Percentiles rank a stretch among this genome's conserved stretches.
Evolutionary conservation across 1,140 invertebrate species (phyloP).

Genomic region (Bradynema listronoti): DNA sequence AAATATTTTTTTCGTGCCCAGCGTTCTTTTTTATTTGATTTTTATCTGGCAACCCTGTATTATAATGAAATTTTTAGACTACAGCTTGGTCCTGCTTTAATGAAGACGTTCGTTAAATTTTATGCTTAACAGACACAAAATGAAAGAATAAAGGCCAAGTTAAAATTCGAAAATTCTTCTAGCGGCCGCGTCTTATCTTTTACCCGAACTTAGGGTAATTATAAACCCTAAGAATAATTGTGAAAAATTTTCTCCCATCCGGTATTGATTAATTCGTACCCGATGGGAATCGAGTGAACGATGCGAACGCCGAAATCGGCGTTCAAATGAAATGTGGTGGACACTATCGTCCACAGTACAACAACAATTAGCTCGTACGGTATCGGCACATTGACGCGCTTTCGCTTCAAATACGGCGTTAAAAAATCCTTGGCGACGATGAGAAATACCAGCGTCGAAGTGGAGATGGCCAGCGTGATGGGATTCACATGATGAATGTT

Average conservation of each 20-base stretch:
- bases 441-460: constrained; percentile 32
- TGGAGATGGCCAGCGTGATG: constrained; percentile 37
- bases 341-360: constrained; percentile 37
- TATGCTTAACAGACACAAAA: no score
- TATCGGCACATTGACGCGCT: constrained; percentile 28
- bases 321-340: constrained; percentile 29
- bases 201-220: no score
- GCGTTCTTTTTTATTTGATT: no score
- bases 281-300: constrained; percentile 39
- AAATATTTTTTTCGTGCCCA: no score
- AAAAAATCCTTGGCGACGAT: constrained; percentile 46
- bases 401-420: constrained; percentile 32
- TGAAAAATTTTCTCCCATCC: not conserved
- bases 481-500: constrained; percentile 31
- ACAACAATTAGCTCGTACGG: constrained; percentile 52
- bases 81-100: no score
- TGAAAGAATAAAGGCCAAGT: no score
- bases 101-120: no score
- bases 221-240: not conserved
- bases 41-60: no score
- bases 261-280: constrained; percentile 18
- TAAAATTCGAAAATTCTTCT: no score
- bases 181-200: no score
- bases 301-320: constrained; percentile 21
- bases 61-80: no score